Evolutionary conservation across 1,140 invertebrate species (phyloP).

Genomic region (Nomia melanderi): DNA sequence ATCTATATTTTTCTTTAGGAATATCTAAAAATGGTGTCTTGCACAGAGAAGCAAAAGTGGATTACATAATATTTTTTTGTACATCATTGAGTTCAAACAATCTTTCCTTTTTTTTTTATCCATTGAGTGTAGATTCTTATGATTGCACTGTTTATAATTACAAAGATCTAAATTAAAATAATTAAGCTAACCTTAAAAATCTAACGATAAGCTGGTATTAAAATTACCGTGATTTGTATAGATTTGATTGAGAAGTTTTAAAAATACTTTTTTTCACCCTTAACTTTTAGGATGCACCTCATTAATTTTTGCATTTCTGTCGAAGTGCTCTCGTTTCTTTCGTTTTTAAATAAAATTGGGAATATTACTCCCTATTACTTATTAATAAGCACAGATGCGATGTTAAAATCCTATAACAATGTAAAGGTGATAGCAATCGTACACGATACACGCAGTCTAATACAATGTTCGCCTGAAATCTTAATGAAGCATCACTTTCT

Average conservation of each 20-base stretch:
- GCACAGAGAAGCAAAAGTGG: constrained; percentile 71
- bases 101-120: constrained; percentile 43
- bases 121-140: constrained; percentile 61
- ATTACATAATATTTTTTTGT: constrained; percentile 76
- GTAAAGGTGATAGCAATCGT: constrained; percentile 28
- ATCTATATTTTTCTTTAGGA: constrained; percentile 73
- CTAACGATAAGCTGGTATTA: constrained; percentile 71
- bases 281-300: constrained; percentile 55
- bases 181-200: constrained; percentile 69
- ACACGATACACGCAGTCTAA: constrained; percentile 17
- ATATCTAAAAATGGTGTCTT: constrained; percentile 72
- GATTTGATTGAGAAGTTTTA: constrained; percentile 63
- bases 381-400: constrained; percentile 62
- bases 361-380: constrained; percentile 48
- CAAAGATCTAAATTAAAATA: constrained; percentile 74
- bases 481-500: constrained; percentile 13
- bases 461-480: constrained; percentile 9
- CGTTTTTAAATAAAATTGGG: constrained; percentile 38
- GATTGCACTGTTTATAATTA: constrained; percentile 80
- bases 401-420: constrained; percentile 41
- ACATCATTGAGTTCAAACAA: constrained; percentile 73
- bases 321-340: constrained; percentile 33
- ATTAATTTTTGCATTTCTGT: constrained; percentile 33
- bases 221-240: constrained; percentile 68
- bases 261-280: constrained; percentile 62